Percentiles rank a stretch among this genome's conserved stretches.
These are phyloP conservation scores for Tubiluchus corallicola DNA, from an alignment of 2,888 invertebrate species.

Conservation along the genomic window DNA sequence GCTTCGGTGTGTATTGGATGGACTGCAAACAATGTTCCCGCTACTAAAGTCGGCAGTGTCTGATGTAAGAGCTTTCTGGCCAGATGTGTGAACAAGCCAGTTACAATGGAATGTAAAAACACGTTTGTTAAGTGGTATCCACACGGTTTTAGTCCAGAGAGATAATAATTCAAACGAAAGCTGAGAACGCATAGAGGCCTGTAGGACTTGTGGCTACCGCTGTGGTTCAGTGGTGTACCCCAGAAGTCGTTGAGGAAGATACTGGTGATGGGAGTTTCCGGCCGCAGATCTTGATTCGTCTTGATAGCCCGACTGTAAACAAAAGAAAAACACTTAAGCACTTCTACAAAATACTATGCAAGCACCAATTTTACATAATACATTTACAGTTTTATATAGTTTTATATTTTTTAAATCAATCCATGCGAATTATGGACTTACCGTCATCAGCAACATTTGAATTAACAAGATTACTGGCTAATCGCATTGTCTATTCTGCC, in stretches of 20 bases:
- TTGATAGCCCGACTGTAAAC: slow-evolving; percentile 76
- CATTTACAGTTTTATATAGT: too few relatives aligned
- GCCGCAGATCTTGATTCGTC: slow-evolving; percentile 76
- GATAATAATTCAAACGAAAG: slow-evolving; percentile 63
- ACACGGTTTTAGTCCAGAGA: slow-evolving; percentile 34
- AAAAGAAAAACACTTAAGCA: slow-evolving; percentile 12
- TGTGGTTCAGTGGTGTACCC: slow-evolving; percentile 82
- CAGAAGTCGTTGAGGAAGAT: slow-evolving; percentile 87
- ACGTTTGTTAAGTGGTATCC: slow-evolving; percentile 74
- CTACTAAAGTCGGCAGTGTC: slow-evolving; percentile 46
- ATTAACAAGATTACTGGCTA: neutral
- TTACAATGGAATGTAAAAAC: slow-evolving; percentile 62
- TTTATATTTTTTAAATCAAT: too few relatives aligned
- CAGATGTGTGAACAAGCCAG: slow-evolving; percentile 57
- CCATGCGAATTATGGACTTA: slow-evolving; percentile 10
- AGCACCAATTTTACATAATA: slow-evolving; percentile 11
- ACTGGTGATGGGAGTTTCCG: slow-evolving; percentile 53
- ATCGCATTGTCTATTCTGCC: neutral
- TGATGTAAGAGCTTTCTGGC: slow-evolving; percentile 37
- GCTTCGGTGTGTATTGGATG: slow-evolving; percentile 95
- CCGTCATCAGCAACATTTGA: neutral
- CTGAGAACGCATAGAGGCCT: slow-evolving; percentile 75
- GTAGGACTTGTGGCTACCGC: slow-evolving; percentile 91
- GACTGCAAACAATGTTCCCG: slow-evolving; percentile 72
- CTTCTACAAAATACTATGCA: slow-evolving; percentile 16